phyloP scores from a whole-genome alignment of 2,797 vertebrate species.

The Siniperca scherzeri region DNA sequence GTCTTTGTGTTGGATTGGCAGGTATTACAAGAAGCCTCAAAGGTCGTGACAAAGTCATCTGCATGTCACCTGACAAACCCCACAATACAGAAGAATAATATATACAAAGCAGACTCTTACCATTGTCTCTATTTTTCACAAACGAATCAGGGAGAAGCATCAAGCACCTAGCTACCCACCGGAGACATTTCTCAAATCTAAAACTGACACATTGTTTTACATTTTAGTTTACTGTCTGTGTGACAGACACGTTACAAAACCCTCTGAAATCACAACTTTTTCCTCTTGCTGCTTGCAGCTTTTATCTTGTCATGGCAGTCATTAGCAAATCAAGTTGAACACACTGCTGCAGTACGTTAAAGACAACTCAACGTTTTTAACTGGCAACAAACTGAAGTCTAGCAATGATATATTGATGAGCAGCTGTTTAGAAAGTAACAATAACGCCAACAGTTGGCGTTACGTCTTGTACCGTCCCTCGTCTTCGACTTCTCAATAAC shows the following conservation, averaged over 20 bases:
- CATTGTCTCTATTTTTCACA: not conserved
- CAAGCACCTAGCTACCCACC: not conserved
- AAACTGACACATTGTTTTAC: not conserved
- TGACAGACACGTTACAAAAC: not conserved
- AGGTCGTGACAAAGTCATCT: not conserved
- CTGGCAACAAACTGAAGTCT: not conserved
- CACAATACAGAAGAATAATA: not conserved
- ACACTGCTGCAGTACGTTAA: not conserved
- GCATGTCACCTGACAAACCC: not conserved
- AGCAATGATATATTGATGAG: not conserved
- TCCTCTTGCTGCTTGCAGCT: not conserved
- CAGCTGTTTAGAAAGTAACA: not conserved
- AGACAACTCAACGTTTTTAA: not conserved
- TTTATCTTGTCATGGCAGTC: conserved; percentile 12
- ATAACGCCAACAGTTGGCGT: not conserved
- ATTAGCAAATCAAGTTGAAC: conserved; percentile 8
- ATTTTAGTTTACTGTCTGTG: not conserved
- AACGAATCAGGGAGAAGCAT: not conserved
- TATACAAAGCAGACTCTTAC: not conserved
- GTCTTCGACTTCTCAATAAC: not conserved
- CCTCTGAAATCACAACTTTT: conserved; percentile 7
- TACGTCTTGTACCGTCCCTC: not conserved
- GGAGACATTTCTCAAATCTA: not conserved
- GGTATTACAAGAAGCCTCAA: not conserved
- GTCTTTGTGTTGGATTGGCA: not conserved